Percentiles rank a stretch among this genome's conserved stretches.
phyloP scores from a whole-genome alignment of 2,888 invertebrate species.

The Ophonus ardosiacus region DNA sequence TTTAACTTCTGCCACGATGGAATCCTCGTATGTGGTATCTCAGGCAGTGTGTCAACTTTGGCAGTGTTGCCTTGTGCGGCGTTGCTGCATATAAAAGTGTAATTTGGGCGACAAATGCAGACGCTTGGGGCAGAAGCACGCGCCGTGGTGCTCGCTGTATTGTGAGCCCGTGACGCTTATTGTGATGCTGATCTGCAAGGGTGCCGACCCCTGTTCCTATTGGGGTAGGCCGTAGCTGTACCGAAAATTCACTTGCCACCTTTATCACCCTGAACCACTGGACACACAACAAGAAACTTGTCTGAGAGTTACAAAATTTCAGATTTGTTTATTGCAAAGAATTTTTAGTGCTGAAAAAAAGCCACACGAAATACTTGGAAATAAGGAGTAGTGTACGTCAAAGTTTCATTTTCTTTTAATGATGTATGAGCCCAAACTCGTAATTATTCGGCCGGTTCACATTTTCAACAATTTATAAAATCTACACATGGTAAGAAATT shows the following conservation, averaged over 20 bases:
- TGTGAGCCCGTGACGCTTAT: slow-evolving; percentile 40
- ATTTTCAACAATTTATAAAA: too few species aligned
- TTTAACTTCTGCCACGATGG: background rate
- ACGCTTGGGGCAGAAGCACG: background rate
- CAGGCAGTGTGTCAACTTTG: slow-evolving; percentile 43
- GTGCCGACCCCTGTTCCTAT: background rate
- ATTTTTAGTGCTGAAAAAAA: too few species aligned
- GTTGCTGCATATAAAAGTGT: slow-evolving; percentile 54
- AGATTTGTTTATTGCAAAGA: too few species aligned
- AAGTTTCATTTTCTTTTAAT: too few species aligned
- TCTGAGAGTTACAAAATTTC: too few species aligned
- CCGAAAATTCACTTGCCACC: background rate
- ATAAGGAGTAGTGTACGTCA: too few species aligned
- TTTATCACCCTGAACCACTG: background rate
- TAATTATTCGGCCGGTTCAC: too few species aligned
- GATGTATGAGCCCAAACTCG: too few species aligned
- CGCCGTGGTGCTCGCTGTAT: background rate
- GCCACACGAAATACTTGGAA: too few species aligned
- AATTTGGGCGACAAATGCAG: slow-evolving; percentile 61
- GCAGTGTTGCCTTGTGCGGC: background rate
- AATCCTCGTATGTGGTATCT: background rate
- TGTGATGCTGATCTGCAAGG: slow-evolving; percentile 62
- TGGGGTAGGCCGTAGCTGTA: slow-evolving; percentile 11
- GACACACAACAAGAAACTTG: too few species aligned
- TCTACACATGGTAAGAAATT: too few species aligned